Conservation (phyloP, 2,797 vertebrate genomes). For the Sebastes iracundus region DNA sequence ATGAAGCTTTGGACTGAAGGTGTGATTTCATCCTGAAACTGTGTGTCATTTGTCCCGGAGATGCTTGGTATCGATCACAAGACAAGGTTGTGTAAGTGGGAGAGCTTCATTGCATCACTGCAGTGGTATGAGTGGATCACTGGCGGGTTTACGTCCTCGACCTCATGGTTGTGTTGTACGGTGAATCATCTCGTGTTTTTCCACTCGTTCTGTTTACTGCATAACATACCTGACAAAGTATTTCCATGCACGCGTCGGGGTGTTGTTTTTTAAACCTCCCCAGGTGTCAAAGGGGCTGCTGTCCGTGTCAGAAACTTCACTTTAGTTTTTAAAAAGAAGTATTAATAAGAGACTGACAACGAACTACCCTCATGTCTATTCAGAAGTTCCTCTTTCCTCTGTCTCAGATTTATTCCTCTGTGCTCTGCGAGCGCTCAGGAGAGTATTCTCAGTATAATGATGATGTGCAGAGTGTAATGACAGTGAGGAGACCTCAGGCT, state of each 20-base stretch:
- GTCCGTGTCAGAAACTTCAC: neutral
- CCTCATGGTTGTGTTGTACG: slow-evolving; percentile 16
- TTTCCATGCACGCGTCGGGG: neutral
- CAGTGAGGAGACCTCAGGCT: slow-evolving; percentile 52
- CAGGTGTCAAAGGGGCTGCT: neutral
- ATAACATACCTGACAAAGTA: slow-evolving; percentile 46
- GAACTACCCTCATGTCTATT: neutral
- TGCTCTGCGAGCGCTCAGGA: slow-evolving; percentile 11
- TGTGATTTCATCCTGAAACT: neutral
- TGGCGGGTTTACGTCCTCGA: slow-evolving; percentile 26
- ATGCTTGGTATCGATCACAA: slow-evolving; percentile 31
- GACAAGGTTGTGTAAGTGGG: neutral
- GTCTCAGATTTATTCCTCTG: slow-evolving; percentile 25
- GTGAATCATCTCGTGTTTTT: slow-evolving; percentile 48
- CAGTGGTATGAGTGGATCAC: slow-evolving; percentile 36
- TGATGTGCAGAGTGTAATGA: slow-evolving; percentile 28
- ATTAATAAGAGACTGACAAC: neutral
- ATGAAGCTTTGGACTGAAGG: neutral
- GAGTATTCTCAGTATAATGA: slow-evolving; percentile 44
- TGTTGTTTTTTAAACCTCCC: neutral
- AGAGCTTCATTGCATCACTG: slow-evolving; percentile 33
- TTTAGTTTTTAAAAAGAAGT: neutral
- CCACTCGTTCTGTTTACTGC: slow-evolving; percentile 49
- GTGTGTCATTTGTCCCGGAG: slow-evolving; percentile 27
- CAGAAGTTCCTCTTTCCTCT: neutral